Evolutionary conservation across 2,113 vertebrate species (phyloP), one percentile per base, ranked within the genome.

Genomic region (Pterocles gutturalis): DNA sequence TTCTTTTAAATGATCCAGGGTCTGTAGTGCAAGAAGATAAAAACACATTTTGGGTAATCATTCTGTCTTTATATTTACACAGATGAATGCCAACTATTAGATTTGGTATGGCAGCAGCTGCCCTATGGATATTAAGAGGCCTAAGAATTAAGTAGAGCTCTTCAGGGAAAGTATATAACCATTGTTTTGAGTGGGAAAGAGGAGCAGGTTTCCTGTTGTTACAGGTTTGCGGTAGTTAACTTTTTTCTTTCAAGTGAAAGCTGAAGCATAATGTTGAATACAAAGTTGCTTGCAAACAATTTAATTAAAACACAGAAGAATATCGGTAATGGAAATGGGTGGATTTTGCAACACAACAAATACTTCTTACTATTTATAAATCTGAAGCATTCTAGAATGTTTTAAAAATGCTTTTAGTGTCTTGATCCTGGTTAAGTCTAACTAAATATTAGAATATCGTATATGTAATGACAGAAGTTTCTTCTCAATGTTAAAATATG

Each of bases 1-100:
- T 88, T 92, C 64, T 75, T 96, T 86, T 71, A 86, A 86, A 58
- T 66, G 51, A 88, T 89, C 38, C 38, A 71, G 41, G 29, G 64
- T 92, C 64, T 70, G 45, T 51, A 80, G 77, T 87, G 48, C 79
- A 71, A 81, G 82, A 91, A 93, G 96, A 90, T 70, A 83, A 80
- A 80, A 86, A 5, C 38, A 70, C 13, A 14, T 80, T 90, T 95
- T 34, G 83, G 60, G 17, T 93, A 81, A 92, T 94, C 16, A 24
- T 92, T 95, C 31, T 73, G 67, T 90, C 81, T 90, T 87, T 79
- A 46, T 93, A 29, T 96, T 96, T 96, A 92, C 85, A 58, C 75
- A 95, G 43, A 67, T 94, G 76, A 95, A 90, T 70, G 76, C 71
- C 73, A 75, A 10, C 66, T 78, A 73, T 70, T 94, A 58, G 43